These are phyloP conservation scores for Micronycteris hirsuta DNA, from an alignment of 2,113 vertebrate genomes.

Conservation along the genomic window DNA sequence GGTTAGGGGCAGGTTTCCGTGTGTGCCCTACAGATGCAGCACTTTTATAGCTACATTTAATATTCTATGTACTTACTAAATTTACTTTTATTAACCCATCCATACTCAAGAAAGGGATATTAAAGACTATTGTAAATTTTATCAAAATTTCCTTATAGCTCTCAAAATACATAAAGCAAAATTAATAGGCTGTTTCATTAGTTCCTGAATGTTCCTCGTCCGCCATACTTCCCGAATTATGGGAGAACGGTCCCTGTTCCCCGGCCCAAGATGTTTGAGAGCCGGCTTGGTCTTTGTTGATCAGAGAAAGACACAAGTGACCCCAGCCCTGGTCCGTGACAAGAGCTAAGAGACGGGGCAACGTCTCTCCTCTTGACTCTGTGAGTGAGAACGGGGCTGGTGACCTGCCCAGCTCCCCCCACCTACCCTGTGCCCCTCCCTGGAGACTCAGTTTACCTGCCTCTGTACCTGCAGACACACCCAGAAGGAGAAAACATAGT, in stretches of 20 bases:
- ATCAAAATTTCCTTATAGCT: background rate
- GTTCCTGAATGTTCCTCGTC: background rate
- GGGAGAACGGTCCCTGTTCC: too few species aligned
- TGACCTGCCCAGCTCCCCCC: background rate
- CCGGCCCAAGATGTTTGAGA: background rate
- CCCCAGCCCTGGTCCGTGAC: too few species aligned
- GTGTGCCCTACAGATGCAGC: too few species aligned
- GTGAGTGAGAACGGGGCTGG: background rate
- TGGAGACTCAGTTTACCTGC: too few species aligned
- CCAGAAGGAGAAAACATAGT: background rate
- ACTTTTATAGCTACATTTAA: background rate
- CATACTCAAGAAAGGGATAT: background rate
- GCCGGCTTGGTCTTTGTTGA: background rate
- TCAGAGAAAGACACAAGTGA: background rate
- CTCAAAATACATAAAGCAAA: background rate
- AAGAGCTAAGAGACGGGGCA: background rate
- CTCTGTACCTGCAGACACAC: background rate
- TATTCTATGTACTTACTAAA: background rate
- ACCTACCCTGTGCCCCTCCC: background rate
- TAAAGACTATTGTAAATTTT: background rate
- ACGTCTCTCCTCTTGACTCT: fast-evolving
- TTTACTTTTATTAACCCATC: background rate
- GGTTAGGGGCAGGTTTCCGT: too few species aligned
- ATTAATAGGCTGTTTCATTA: background rate
- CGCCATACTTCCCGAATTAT: background rate